These are phyloP conservation scores for Timandra comae DNA, from an alignment of 2,888 invertebrate genomes.

Conservation along the genomic window DNA sequence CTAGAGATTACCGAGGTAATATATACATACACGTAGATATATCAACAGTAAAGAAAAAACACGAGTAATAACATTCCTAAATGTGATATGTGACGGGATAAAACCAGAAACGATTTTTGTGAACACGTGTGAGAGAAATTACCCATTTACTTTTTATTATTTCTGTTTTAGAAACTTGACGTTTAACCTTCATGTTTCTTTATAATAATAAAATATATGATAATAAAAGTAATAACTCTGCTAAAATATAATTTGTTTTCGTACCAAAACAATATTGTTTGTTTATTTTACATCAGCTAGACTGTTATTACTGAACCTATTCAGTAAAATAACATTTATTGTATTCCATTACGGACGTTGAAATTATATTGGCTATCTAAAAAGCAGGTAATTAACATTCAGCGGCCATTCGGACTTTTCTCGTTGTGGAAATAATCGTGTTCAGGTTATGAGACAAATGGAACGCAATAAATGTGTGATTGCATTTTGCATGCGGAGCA, in stretches of 20 bases:
- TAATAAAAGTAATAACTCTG: no score
- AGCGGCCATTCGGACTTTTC: constrained; percentile 32
- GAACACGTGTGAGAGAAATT: constrained; percentile 13
- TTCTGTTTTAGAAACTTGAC: constrained; percentile 9
- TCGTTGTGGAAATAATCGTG: constrained; percentile 42
- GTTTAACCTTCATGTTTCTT: constrained; percentile 4
- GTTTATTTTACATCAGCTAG: no score
- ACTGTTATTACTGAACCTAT: no score
- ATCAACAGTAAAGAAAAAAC: constrained; percentile 10
- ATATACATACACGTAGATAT: constrained; percentile 1
- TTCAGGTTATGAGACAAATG: constrained; percentile 41
- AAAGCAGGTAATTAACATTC: constrained; percentile 39
- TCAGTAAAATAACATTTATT: no score
- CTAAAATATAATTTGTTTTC: no score
- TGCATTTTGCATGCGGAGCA: constrained; percentile 50
- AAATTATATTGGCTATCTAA: constrained; percentile 8
- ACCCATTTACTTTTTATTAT: constrained; percentile 15
- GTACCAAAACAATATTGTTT: no score
- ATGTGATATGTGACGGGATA: constrained; percentile 15
- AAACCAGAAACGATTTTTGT: constrained; percentile 13
- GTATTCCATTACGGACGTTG: no score
- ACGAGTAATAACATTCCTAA: constrained; percentile 16
- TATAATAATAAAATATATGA: background rate
- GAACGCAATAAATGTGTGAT: constrained; percentile 50
- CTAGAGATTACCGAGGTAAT: constrained; percentile 4